Conservation (phyloP, 2,797 vertebrate genomes). For the Brotula barbata region DNA sequence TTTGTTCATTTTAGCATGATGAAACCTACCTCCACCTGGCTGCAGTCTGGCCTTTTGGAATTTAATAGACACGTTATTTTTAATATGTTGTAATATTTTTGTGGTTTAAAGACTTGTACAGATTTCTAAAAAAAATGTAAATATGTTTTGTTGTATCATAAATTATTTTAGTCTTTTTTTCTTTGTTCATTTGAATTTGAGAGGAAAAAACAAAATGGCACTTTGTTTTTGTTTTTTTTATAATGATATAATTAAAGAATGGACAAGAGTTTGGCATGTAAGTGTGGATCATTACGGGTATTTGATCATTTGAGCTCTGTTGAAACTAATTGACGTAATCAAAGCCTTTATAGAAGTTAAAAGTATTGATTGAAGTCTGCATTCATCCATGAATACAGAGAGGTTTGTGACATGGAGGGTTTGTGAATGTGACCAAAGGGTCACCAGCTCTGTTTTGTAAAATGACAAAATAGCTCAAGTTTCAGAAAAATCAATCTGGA, state of each 20-base stretch:
- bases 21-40: conserved; percentile 79
- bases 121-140: conserved; percentile 57
- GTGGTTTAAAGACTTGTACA: conserved; percentile 62
- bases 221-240: conserved; percentile 61
- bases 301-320: no score
- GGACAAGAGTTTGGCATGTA: conserved; percentile 23
- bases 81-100: conserved; percentile 22
- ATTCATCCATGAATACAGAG: no score
- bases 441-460: no score
- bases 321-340: no score
- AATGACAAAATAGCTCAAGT: no score
- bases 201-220: conserved; percentile 54
- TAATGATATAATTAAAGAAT: conserved; percentile 68
- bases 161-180: conserved; percentile 77
- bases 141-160: conserved; percentile 76
- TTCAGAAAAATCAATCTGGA: no score
- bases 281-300: conserved; percentile 7
- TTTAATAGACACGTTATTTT: conserved; percentile 12
- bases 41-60: conserved; percentile 46
- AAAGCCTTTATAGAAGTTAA: no score
- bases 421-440: no score
- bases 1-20: conserved; percentile 50
- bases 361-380: no score
- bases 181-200: conserved; percentile 51
- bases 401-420: no score